Evolutionary conservation across 2,888 invertebrate genomes (phyloP).

Genomic region (Lepidonotus clava): DNA sequence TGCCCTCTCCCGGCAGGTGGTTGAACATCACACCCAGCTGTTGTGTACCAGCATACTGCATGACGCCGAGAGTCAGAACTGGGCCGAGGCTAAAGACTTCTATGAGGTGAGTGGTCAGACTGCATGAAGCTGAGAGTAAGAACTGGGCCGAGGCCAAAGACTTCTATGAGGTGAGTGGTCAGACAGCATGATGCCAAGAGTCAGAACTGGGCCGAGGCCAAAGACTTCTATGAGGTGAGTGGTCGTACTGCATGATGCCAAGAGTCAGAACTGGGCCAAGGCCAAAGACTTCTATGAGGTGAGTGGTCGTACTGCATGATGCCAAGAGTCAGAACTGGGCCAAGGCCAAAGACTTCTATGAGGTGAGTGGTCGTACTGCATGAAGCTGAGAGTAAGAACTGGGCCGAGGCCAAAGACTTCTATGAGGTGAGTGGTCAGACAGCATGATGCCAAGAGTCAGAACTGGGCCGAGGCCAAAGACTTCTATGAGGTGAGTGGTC

Average conservation of each 20-base stretch:
- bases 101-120: constrained; percentile 72
- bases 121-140: not conserved
- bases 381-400: not conserved
- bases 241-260: not conserved
- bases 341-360: not conserved
- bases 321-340: too few species aligned
- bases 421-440: not conserved
- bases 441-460: not conserved
- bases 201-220: too few species aligned
- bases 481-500: not conserved
- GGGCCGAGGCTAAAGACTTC: constrained; percentile 76
- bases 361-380: not conserved
- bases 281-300: not conserved
- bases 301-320: not conserved
- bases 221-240: not conserved
- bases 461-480: not conserved
- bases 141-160: too few species aligned
- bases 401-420: not conserved
- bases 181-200: not conserved
- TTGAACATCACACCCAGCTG: constrained; percentile 73
- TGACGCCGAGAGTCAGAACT: constrained; percentile 77
- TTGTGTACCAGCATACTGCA: constrained; percentile 74
- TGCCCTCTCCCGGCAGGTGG: constrained; percentile 70
- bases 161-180: not conserved
- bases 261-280: too few species aligned